Conservation (phyloP, 2,797 vertebrate species). For the Sebastes hubbsi region DNA sequence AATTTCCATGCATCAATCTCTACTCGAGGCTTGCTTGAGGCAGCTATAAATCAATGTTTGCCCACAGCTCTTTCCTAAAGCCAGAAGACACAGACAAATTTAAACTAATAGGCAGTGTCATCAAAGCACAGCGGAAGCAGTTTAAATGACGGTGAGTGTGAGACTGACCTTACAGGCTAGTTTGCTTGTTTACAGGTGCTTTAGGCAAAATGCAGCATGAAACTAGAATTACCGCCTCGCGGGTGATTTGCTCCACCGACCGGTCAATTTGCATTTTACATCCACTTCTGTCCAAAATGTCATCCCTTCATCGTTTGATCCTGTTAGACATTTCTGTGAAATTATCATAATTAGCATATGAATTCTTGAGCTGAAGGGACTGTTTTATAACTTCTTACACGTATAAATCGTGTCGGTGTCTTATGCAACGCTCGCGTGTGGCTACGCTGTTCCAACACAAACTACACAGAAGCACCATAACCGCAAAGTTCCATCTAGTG, state of each 20-base stretch:
- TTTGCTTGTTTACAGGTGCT: not conserved
- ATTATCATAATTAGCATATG: too few species aligned
- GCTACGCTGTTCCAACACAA: too few species aligned
- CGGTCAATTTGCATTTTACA: not conserved
- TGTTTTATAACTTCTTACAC: too few species aligned
- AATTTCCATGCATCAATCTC: slow-evolving; percentile 29
- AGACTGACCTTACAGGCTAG: not conserved
- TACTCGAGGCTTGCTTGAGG: not conserved
- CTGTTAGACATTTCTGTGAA: not conserved
- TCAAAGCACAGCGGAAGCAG: not conserved
- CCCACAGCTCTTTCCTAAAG: not conserved
- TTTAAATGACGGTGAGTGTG: not conserved
- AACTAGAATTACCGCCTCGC: not conserved
- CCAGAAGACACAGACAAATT: not conserved
- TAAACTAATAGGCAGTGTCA: not conserved
- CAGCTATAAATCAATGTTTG: not conserved
- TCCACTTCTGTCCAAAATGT: not conserved
- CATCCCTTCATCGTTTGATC: not conserved
- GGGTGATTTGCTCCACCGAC: not conserved
- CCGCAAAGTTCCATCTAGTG: too few species aligned
- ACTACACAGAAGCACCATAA: too few species aligned
- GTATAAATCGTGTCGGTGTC: too few species aligned
- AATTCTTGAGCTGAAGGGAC: too few species aligned
- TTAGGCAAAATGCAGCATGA: not conserved
- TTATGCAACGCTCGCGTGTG: too few species aligned